Evolutionary conservation across 2,888 invertebrate species (phyloP).

Genomic region (Lysandra bellargus): DNA sequence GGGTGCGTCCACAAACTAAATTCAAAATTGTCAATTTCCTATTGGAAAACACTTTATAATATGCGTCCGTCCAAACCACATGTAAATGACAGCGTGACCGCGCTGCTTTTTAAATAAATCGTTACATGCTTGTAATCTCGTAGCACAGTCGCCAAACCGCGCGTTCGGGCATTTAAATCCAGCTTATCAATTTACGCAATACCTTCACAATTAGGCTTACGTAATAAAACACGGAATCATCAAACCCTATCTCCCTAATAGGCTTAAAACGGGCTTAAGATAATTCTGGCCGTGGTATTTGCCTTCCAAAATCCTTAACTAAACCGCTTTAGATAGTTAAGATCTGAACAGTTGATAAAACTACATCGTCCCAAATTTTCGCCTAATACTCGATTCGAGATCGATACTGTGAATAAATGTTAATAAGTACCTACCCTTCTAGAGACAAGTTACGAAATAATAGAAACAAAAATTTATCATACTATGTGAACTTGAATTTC

Average conservation of each 20-base stretch:
- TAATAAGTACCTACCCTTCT: background rate
- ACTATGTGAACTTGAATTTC: background rate
- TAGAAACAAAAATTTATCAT: too few relatives aligned
- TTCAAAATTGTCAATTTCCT: too few relatives aligned
- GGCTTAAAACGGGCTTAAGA: constrained; percentile 19
- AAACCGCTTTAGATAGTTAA: constrained; percentile 26
- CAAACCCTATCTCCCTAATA: constrained; percentile 12
- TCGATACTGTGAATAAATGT: background rate
- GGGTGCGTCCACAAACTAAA: too few relatives aligned
- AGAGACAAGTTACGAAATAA: background rate
- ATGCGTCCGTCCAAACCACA: too few relatives aligned
- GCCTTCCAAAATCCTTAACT: constrained; percentile 3
- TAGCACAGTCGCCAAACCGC: too few relatives aligned
- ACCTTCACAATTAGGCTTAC: background rate
- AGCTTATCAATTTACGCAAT: background rate
- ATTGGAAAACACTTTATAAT: too few relatives aligned
- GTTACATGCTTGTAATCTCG: too few relatives aligned
- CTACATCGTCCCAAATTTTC: background rate
- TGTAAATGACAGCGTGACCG: too few relatives aligned
- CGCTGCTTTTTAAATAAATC: too few relatives aligned
- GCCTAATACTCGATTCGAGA: background rate
- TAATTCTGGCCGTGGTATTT: constrained; percentile 10
- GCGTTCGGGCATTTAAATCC: too few relatives aligned
- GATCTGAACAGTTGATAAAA: constrained; percentile 15
- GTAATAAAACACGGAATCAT: background rate